Base-by-base conservation (phyloP, 1,140 invertebrate genomes). In the Micrasema longulum region DNA sequence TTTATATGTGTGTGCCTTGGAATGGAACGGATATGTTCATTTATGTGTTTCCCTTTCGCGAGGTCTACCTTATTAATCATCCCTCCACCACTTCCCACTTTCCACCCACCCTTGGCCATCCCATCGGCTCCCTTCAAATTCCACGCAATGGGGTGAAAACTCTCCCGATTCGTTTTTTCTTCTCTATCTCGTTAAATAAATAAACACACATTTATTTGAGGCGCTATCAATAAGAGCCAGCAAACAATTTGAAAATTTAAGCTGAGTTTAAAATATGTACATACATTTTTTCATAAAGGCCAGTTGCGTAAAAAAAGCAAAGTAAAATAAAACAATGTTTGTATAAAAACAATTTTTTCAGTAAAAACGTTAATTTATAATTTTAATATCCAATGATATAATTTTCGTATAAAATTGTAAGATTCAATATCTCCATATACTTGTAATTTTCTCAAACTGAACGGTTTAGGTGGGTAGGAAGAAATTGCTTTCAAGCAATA, bases 11-110 rank as follows among this genome's bases (percentile, higher is more conserved):
- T 65, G 52, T 71, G 45, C 55, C 62, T 16, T 38, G 60, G 53
- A 1, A 9, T 38, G 69, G 60, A 69, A 68, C 57, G 69, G 69
- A 71, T 69, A 23, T 69, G 69, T 72, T 69, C 73, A 64, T 75
- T 75, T 71, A 63, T 53, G 47, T 45, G 43, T 65, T 72, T 75
- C 66, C 73, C 69, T 65, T 74, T 55, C 47, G 48, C 16, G 10
- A 52, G 41, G n/a, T n/a, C n/a, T n/a, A 16, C 38, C 23, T 71
- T 71, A 75, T 75, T 75, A 75, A 72, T 75, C 73, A 75, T 75
- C 65, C 73, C 60, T 75, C 65, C 35, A 45, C 53, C 69, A 36
- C n/a, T n/a, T n/a, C n/a, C 38, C 62, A 23, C 43, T 74, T 57
- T 20, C 47, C 60, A 9, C 55, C 45, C 47, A n/a, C 31, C 26